These are phyloP conservation scores for Drosophila obscura DNA, from an alignment of 1,140 invertebrate species.

Conservation along the genomic window DNA sequence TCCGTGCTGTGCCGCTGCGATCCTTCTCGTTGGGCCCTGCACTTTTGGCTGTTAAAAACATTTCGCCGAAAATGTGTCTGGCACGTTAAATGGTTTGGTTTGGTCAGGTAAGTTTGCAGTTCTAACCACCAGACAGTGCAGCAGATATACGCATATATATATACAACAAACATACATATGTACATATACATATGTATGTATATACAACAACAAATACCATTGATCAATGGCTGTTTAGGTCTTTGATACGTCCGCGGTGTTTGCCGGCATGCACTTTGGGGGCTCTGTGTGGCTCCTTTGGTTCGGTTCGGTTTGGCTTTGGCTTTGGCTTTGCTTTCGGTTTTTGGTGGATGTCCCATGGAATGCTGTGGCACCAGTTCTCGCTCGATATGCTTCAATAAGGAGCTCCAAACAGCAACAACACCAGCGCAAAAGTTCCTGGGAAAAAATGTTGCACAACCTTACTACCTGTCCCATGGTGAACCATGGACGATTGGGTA, in stretches of 20 bases:
- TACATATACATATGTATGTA: no score
- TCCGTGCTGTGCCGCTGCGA: not conserved
- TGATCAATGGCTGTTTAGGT: conserved; percentile 77
- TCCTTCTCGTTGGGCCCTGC: conserved; percentile 43
- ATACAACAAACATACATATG: no score
- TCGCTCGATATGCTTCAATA: conserved; percentile 73
- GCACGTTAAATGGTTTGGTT: conserved; percentile 79
- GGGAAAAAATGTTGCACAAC: conserved; percentile 82
- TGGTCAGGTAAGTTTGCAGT: conserved; percentile 74
- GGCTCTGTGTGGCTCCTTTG: conserved; percentile 3
- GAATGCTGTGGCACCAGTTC: conserved; percentile 80
- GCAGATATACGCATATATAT: conserved; percentile 1
- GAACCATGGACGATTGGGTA: no score
- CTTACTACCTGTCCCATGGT: conserved; percentile 64
- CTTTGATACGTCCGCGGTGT: conserved; percentile 77
- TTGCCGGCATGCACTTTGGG: conserved; percentile 58
- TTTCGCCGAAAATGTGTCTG: conserved; percentile 82
- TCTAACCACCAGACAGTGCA: conserved; percentile 80
- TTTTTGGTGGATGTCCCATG: conserved; percentile 79
- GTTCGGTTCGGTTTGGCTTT: no score
- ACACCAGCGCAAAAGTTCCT: conserved; percentile 67
- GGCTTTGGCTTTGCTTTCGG: conserved; percentile 23
- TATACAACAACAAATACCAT: conserved; percentile 66
- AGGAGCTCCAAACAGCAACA: conserved; percentile 49
- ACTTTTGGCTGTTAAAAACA: conserved; percentile 73